Evolutionary conservation across 2,888 invertebrate species (phyloP).

Genomic region (Apamea sordens): DNA sequence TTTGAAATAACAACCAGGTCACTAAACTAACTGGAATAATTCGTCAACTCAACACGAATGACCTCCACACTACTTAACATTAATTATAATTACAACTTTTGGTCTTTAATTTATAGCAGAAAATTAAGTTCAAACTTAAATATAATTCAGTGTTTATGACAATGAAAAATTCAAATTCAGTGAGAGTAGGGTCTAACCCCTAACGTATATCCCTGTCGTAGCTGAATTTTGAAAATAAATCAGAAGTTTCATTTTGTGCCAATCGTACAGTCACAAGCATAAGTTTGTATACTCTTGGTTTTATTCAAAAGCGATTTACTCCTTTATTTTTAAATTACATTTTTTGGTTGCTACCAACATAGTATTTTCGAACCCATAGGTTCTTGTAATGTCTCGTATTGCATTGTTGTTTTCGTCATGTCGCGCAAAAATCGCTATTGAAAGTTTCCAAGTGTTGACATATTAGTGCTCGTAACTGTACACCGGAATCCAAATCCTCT

Average conservation of each 20-base stretch:
- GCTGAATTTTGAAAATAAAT: constrained; percentile 11
- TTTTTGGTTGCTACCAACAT: too few species aligned
- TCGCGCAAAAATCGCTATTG: too few species aligned
- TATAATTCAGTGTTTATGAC: background rate
- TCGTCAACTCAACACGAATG: background rate
- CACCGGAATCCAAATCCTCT: constrained; percentile 27
- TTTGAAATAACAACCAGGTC: too few species aligned
- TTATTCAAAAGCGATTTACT: too few species aligned
- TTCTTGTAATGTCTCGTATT: too few species aligned
- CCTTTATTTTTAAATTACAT: too few species aligned
- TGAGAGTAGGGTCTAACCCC: background rate
- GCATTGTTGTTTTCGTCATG: too few species aligned
- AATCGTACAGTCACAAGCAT: constrained; percentile 1
- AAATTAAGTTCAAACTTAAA: constrained; percentile 16
- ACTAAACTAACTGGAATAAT: too few species aligned
- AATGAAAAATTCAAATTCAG: constrained; percentile 4
- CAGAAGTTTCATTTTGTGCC: constrained; percentile 12
- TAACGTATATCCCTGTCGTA: background rate
- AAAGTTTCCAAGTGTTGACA: too few species aligned
- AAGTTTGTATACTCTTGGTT: too few species aligned
- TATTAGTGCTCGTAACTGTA: too few species aligned
- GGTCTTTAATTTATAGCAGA: background rate
- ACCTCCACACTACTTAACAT: background rate
- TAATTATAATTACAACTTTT: background rate
- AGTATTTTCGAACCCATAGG: too few species aligned